Conservation (phyloP, 2,797 vertebrate genomes). For the Alca torda region DNA sequence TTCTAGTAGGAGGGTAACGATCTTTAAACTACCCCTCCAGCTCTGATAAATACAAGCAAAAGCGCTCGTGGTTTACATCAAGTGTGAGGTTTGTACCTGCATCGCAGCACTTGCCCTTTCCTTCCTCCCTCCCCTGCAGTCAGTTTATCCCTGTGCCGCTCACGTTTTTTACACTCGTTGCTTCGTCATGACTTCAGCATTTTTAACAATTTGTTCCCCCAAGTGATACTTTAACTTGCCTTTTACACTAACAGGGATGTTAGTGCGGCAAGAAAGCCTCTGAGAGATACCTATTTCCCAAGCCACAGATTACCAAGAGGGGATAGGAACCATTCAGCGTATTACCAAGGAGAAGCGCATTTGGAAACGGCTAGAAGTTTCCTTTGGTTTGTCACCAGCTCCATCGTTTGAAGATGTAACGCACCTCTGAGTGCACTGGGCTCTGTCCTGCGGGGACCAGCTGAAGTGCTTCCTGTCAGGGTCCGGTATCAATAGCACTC, state of each 20-base stretch:
- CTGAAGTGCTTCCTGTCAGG: constrained; percentile 75
- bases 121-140: not conserved
- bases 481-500: constrained; percentile 68
- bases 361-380: constrained; percentile 12
- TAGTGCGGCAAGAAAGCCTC: not conserved
- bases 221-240: not conserved
- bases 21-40: not conserved
- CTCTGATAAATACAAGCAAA: not conserved
- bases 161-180: not conserved
- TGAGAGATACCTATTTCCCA: not conserved
- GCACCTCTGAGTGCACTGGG: constrained; percentile 57
- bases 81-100: not conserved
- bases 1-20: not conserved
- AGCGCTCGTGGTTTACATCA: accelerated
- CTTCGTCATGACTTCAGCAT: not conserved
- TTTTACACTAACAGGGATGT: not conserved
- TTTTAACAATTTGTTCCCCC: not conserved
- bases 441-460: constrained; percentile 52
- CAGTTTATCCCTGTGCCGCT: not conserved
- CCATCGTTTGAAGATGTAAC: constrained; percentile 46
- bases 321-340: not conserved
- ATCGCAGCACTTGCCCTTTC: not conserved
- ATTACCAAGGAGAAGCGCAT: not conserved
- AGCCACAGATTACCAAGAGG: not conserved
- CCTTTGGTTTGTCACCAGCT: constrained; percentile 55